Evolutionary conservation across 2,888 invertebrate genomes (phyloP).

Genomic region (Orchesella flavescens): DNA sequence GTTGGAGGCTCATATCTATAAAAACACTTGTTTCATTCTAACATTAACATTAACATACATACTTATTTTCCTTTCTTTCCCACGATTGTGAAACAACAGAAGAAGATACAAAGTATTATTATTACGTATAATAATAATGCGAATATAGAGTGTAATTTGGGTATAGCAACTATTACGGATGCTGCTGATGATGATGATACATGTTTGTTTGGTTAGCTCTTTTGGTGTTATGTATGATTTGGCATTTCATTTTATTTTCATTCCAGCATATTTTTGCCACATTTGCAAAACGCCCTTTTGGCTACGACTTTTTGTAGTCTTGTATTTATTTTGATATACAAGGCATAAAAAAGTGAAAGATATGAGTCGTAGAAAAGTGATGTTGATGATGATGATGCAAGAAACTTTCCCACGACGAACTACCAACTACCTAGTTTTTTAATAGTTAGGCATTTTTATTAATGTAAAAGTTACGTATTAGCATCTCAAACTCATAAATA

Average conservation of each 20-base stretch:
- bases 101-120: neutral
- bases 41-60: too few species aligned
- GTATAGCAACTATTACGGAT: too few species aligned
- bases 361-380: too few species aligned
- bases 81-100: neutral
- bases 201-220: neutral
- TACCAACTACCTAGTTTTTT: neutral
- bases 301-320: neutral
- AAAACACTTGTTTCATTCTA: too few species aligned
- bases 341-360: too few species aligned
- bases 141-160: too few species aligned
- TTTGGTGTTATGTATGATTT: neutral
- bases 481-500: neutral
- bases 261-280: neutral
- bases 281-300: neutral
- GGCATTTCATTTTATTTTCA: slow-evolving; percentile 22
- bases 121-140: neutral
- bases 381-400: neutral
- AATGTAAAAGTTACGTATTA: neutral
- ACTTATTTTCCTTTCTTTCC: neutral
- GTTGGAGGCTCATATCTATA: too few species aligned
- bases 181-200: neutral
- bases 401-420: neutral
- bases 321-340: neutral
- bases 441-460: neutral